phyloP scores from a whole-genome alignment of 2,113 vertebrate species.

The Cochlearius cochlearius region DNA sequence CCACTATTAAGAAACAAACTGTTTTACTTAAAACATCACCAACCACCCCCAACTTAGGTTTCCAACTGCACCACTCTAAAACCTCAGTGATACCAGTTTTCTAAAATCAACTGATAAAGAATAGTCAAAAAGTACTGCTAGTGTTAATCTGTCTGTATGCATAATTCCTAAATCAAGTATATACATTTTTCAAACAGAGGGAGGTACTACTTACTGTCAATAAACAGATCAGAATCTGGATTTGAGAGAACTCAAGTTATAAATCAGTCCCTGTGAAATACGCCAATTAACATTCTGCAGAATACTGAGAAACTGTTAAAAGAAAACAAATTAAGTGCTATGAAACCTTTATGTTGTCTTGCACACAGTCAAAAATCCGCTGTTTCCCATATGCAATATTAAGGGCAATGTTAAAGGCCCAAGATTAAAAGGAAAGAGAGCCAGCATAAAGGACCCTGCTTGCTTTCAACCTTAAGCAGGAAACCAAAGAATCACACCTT shows the following conservation, averaged over 20 bases:
- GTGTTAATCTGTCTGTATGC: background rate
- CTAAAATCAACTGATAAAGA: background rate
- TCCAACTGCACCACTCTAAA: background rate
- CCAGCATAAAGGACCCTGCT: background rate
- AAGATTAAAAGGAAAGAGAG: background rate
- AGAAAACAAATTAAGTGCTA: background rate
- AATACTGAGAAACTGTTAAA: background rate
- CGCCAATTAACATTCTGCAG: background rate
- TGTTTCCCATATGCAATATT: background rate
- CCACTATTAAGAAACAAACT: background rate
- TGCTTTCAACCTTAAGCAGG: background rate
- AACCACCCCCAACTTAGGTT: background rate
- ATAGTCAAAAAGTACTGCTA: background rate
- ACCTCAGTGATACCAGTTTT: background rate
- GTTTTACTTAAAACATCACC: background rate
- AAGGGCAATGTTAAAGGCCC: accelerated
- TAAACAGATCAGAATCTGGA: background rate
- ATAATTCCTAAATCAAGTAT: background rate
- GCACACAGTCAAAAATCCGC: background rate
- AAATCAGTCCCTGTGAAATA: background rate
- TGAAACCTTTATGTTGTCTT: background rate
- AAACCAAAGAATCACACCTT: background rate
- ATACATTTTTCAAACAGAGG: background rate
- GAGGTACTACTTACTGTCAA: background rate
- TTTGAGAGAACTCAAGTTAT: background rate